Base-by-base conservation (phyloP, 2,888 invertebrate genomes). In the Seira sanloemensis region DNA sequence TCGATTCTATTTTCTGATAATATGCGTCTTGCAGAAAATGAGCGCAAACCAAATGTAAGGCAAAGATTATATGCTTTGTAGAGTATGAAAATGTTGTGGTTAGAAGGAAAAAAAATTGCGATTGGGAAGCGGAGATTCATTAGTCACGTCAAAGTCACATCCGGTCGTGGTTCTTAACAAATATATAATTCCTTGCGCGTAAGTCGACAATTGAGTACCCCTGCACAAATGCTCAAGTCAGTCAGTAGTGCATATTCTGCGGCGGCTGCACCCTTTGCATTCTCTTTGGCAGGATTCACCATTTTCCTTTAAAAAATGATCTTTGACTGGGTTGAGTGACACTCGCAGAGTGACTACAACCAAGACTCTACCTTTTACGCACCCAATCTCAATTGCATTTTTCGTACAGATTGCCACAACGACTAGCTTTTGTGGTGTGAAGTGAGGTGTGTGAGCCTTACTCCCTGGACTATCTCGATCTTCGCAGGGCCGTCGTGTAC, bases 111-210 rank as follows among this genome's bases (percentile, higher is more conserved):
- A 12, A 5, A 37, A 37, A 37, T 9, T 37, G 37, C 37, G 37
- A 37, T 37, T 37, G 37, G 37, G 37, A 37, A 37, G 37, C 37
- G 37, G 37, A 37, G 37, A 37, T 37, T 37, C 37, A 37, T 37
- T 37, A 37, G 37, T 37, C 37, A 37, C 37, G 24, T 73, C 73
- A 73, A 25, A 81, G 75, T 62, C 77, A 82, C 82, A 82, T 82
- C 82, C 82, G 82, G 82, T 37, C 37, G 37, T 37, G 37, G 37
- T 82, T 75, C 82, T 82, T 82, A 75, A 75, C 76, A 54, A n/a
- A n/a, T n/a, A n/a, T n/a, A n/a, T n/a, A n/a, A 82, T 82, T 82
- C 76, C 76, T 62, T 77, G 66, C 12, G 12, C 65, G 76, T 82
- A 82, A 72, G 72, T 77, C 72, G 78, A 78, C 58, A 65, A 23